Evolutionary conservation across 2,113 vertebrate species (phyloP).

Genomic region (Pycnonotus jocosus): DNA sequence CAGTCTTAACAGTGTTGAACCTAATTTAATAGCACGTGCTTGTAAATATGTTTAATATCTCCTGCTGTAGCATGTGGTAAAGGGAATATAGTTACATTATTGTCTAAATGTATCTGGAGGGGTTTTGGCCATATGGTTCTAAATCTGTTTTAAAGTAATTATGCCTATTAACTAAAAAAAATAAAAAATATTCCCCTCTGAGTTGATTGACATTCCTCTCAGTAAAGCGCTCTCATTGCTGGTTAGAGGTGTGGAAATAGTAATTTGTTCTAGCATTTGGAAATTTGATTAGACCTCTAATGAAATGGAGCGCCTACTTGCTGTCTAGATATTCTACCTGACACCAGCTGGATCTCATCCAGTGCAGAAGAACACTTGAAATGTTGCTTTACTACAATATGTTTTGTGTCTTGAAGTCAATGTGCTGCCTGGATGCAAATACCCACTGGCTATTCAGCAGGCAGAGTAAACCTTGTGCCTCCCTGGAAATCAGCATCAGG

Average conservation of each 20-base stretch:
- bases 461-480: neutral
- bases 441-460: neutral
- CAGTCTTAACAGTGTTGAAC: neutral
- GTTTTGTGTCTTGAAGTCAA: conserved; percentile 5
- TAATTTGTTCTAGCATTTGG: conserved; percentile 51
- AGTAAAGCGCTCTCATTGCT: conserved; percentile 12
- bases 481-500: neutral
- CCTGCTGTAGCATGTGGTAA: conserved; percentile 27
- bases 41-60: conserved; percentile 51
- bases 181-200: conserved; percentile 4
- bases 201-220: conserved; percentile 49
- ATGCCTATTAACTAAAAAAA: conserved; percentile 51
- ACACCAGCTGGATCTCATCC: conserved; percentile 40
- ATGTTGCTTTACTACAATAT: neutral
- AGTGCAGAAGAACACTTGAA: conserved; percentile 3
- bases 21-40: conserved; percentile 9
- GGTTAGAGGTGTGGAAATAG: conserved; percentile 63
- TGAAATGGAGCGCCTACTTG: conserved; percentile 34
- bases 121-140: conserved; percentile 48
- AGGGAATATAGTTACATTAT: conserved; percentile 27
- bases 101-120: conserved; percentile 47
- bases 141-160: conserved; percentile 60
- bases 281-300: conserved; percentile 54
- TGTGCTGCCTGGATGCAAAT: neutral
- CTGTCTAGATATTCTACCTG: conserved; percentile 64